Base-by-base conservation (phyloP, 2,113 vertebrate species). In the Nanger granti region DNA sequence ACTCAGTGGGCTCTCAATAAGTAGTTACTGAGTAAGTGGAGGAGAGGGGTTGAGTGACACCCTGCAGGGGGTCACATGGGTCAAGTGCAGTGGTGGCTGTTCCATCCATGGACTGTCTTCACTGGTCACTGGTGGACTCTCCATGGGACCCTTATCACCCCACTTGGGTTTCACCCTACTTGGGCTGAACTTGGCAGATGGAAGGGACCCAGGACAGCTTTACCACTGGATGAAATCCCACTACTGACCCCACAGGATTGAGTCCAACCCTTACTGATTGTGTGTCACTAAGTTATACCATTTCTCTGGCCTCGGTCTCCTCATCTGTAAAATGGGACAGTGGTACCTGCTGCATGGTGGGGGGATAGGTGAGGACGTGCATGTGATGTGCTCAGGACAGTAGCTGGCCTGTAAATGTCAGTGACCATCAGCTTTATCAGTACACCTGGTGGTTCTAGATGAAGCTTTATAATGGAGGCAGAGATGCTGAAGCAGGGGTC, bases 41-140 rank as follows among this genome's bases (percentile, higher is more conserved):
- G n/a, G 55, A 44, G 24, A 5, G 0, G 1, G 89, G 54, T 8
- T 41, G 31, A 79, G n/a, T 34, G 87, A n/a, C 55, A 9, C 14
- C 62, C 64, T 20, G 5, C 6, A 17, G 83, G 41, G 47, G 44
- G 13, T 2, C 22, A 8, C 84, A 29, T 89, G 91, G 66, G 7
- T 59, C 64, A 11, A 0, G 24, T 6, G 49, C 7, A 24, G 29
- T 2, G 1, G 8, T 64, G 76, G 54, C 54, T 26, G 12, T 91
- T 31, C 66, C 85, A 31, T 60, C n/a, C 24, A 2, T 18, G 80
- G 7, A 5, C 31, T 82, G 59, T 87, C 91, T 64, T 79, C 52
- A 15, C 31, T 57, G 73, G 59, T 62, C 47, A 79, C 49, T 1
- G 24, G 47, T 37, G 62, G 80, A 52, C 54, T 64, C 66, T 44